Evolutionary conservation across 2,113 vertebrate genomes (phyloP).

Genomic region (Gila orcuttii): DNA sequence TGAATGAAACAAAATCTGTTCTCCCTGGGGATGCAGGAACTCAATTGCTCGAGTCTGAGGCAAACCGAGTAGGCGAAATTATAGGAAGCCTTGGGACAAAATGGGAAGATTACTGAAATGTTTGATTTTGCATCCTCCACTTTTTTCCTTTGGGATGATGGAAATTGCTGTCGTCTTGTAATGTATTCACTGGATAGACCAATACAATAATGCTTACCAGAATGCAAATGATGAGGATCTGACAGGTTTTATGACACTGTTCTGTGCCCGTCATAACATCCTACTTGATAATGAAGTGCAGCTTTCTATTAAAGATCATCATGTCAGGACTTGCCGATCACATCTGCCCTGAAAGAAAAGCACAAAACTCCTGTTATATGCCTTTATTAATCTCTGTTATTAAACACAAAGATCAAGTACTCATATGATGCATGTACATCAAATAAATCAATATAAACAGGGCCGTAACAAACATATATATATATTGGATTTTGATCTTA

Average conservation of each 20-base stretch:
- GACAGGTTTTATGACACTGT: conserved; percentile 37
- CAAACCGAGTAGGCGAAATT: conserved; percentile 4
- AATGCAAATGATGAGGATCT: conserved; percentile 18
- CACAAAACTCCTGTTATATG: background rate
- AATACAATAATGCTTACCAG: conserved; percentile 31
- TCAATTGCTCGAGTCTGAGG: conserved; percentile 38
- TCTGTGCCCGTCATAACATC: conserved; percentile 30
- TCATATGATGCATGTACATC: background rate
- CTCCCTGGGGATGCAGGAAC: conserved; percentile 28
- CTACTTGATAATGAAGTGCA: conserved; percentile 44
- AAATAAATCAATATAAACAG: background rate
- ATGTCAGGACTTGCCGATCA: conserved; percentile 39
- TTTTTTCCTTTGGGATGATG: background rate
- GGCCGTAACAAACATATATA: too few species aligned
- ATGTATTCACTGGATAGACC: conserved; percentile 34
- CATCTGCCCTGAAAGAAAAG: background rate
- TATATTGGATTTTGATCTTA: too few species aligned
- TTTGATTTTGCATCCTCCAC: background rate
- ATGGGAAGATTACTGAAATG: conserved; percentile 16
- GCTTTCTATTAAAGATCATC: conserved; percentile 47
- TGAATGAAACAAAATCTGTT: conserved; percentile 48
- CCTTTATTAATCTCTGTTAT: background rate
- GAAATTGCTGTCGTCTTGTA: conserved; percentile 31
- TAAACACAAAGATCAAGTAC: background rate
- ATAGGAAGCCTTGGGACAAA: background rate